Base-by-base conservation (phyloP, 2,888 invertebrate species). In the Caenorhabditis imperialis region DNA sequence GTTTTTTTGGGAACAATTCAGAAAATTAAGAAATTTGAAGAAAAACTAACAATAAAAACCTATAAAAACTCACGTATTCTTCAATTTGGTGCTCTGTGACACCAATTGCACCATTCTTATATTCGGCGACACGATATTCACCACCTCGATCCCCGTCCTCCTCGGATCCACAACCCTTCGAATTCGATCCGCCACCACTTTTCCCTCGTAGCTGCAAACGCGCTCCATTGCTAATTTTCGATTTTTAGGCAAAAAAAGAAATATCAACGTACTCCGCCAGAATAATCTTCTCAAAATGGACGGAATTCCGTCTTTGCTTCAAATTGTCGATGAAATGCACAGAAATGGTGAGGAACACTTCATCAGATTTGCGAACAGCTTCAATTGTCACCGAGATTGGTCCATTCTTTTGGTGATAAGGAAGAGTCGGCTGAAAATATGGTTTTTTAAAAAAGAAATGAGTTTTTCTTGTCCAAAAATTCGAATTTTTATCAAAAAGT, bases 151-250 rank as follows among this genome's bases (percentile, higher is more conserved):
- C n/a, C 33, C 57, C 5, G 25, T 22, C 20, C 44, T 65, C 7
- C 40, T 50, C n/a, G 57, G 48, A 57, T 57, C 55, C 3, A 65
- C 40, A 14, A 65, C 50, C 10, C 40, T 14, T 6, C 57, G 55
- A 12, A 65, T 25, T 20, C 65, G 40, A 20, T 65, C 65, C 8
- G 65, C 65, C 4, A 65, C 57, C 7, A 57, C 44, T 57, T 42
- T 55, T 33, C 65, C 65, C 50, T 65, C 65, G 23, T 65, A 65
- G 22, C 65, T 65, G 44, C 22, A 62, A n/a, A n/a, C n/a, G n/a
- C n/a, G n/a, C n/a, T n/a, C n/a, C n/a, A n/a, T n/a, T n/a, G n/a
- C n/a, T n/a, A n/a, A n/a, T 8, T n/a, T 2, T 5, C 2, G 16
- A 18, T 44, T 3, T 44, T 2, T 35, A 22, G 16, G 40, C 30